phyloP scores from a whole-genome alignment of 2,797 vertebrate species.

The Pygocentrus nattereri region DNA sequence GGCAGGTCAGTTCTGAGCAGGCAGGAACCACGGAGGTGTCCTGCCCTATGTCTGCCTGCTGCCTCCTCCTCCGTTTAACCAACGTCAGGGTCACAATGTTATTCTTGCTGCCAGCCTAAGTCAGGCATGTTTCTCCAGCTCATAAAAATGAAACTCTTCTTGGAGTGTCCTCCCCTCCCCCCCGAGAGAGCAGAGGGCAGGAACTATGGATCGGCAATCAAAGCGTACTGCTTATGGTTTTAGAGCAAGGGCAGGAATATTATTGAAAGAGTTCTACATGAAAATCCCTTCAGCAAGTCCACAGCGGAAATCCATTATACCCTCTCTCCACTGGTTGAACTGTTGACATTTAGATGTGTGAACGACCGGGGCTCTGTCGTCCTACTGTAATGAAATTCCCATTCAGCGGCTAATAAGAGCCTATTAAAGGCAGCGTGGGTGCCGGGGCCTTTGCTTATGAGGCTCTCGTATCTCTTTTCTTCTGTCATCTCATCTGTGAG shows the following conservation, averaged over 20 bases:
- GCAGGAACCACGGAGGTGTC: slow-evolving; percentile 34
- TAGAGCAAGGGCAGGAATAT: slow-evolving; percentile 6
- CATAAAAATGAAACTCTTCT: slow-evolving; percentile 10
- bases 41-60: slow-evolving; percentile 40
- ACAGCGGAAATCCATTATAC: slow-evolving; percentile 45
- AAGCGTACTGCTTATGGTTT: slow-evolving; percentile 12
- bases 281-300: slow-evolving; percentile 28
- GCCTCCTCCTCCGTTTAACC: slow-evolving; percentile 48
- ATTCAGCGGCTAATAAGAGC: slow-evolving; percentile 73
- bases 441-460: slow-evolving; percentile 48
- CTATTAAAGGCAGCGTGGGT: slow-evolving; percentile 63
- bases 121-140: slow-evolving; percentile 12
- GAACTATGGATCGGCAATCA: slow-evolving; percentile 35
- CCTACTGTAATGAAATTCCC: slow-evolving; percentile 70
- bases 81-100: slow-evolving; percentile 50
- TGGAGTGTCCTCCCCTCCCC: background rate
- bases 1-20: slow-evolving; percentile 39
- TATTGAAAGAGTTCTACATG: slow-evolving; percentile 37
- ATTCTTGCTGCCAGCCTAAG: slow-evolving; percentile 9
- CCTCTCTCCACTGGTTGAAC: slow-evolving; percentile 63
- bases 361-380: slow-evolving; percentile 64
- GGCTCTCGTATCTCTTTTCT: slow-evolving; percentile 49
- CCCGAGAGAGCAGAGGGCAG: background rate
- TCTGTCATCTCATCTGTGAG: slow-evolving; percentile 53
- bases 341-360: slow-evolving; percentile 77